Base-by-base conservation (phyloP, 2,797 vertebrate species). In the Myotis myotis region DNA sequence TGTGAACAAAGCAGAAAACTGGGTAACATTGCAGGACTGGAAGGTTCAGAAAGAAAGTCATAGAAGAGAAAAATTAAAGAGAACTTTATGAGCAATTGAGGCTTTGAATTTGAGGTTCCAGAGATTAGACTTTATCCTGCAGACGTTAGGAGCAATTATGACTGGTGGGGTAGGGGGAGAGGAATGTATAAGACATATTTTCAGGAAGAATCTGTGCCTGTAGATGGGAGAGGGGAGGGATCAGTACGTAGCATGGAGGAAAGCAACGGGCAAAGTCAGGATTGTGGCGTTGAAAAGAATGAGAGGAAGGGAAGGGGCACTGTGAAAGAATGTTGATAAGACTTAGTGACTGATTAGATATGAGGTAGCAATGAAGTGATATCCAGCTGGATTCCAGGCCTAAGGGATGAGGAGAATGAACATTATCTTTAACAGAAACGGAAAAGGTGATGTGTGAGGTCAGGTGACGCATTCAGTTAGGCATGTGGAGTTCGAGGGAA, bases 391-490 rank as follows among this genome's bases (percentile, higher is more conserved):
- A 8, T 64, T 79, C 72, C 38, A 71, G 28, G 41, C 70, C 66
- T 91, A 72, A 3, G 44, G 66, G 49, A 72, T 13, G 7, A 74
- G 66, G 44, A 84, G 55, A 60, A 82, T 12, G 17, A 20, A 60
- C 47, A 2, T 71, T 76, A 38, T 80, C 86, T 20, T 60, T 44
- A 85, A 78, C 83, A 23, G 83, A 92, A 92, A 74, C 70, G 80
- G 95, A 41, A 87, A 60, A 82, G 79, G 47, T 38, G 60, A 28
- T 23, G 20, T 16, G 20, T 53, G 66, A 91, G 57, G 71, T 86
- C 72, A 51, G 47, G 78, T 23, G 20, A 8, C 28, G 1, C 33
- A 38, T 33, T 72, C 30, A 9, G 62, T 60, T 38, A 44, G 23
- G 33, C 70, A 41, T 47, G 36, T 47, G 5, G 60, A 33, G 41